Evolutionary conservation across 2,888 invertebrate species (phyloP).

Genomic region (Drosophila suboccidentalis): DNA sequence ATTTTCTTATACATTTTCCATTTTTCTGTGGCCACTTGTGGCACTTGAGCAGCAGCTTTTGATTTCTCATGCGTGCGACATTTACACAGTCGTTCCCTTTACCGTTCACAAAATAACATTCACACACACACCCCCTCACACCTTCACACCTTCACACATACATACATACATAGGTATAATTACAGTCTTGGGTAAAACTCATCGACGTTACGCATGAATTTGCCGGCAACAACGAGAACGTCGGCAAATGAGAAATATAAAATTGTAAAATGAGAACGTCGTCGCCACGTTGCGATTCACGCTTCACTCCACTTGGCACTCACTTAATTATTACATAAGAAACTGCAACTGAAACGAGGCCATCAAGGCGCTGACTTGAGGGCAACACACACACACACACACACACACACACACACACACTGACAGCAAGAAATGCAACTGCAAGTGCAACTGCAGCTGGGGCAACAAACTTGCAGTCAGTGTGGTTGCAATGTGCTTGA

Average conservation of each 20-base stretch:
- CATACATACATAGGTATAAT: constrained; percentile 5
- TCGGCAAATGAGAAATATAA: constrained; percentile 46
- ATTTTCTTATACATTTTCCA: constrained; percentile 45
- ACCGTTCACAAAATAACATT: constrained; percentile 36
- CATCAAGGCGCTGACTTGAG: constrained; percentile 62
- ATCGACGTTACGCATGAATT: constrained; percentile 73
- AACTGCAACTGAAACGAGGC: constrained; percentile 67
- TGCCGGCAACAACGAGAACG: constrained; percentile 36
- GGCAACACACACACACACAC: constrained; percentile 19
- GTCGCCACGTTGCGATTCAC: constrained; percentile 61
- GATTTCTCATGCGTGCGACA: constrained; percentile 73
- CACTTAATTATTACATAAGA: constrained; percentile 78
- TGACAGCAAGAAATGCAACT: constrained; percentile 42
- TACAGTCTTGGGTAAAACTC: constrained; percentile 26
- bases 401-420: constrained; percentile 13
- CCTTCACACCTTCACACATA: neutral
- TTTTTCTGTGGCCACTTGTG: constrained; percentile 43
- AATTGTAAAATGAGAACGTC: constrained; percentile 55
- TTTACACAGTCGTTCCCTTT: constrained; percentile 59
- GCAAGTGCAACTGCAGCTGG: constrained; percentile 56
- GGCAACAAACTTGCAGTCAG: constrained; percentile 73
- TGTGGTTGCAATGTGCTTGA: constrained; percentile 72
- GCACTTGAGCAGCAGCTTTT: constrained; percentile 60
- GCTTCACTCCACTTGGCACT: constrained; percentile 79
- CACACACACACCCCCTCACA: constrained; percentile 19